phyloP scores from a whole-genome alignment of 1,140 invertebrate genomes.

The Procambarus clarkii region DNA sequence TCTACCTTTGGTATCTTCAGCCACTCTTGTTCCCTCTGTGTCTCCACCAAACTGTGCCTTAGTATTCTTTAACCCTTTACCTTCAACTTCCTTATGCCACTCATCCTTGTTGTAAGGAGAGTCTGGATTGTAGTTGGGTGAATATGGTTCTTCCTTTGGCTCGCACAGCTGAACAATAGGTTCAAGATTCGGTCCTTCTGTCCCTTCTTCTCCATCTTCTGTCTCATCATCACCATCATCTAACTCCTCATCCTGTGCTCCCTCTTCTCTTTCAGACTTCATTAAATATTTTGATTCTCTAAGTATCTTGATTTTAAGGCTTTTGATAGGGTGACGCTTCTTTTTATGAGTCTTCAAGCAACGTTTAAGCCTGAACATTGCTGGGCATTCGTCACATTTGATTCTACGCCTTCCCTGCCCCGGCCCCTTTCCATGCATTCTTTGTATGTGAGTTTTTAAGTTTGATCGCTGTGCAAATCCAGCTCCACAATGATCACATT shows the following conservation, averaged over 20 bases:
- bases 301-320: slow-evolving; percentile 71
- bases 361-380: slow-evolving; percentile 69
- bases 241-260: slow-evolving; percentile 13
- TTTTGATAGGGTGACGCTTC: slow-evolving; percentile 72
- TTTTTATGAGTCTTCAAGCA: slow-evolving; percentile 72
- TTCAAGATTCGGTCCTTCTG: slow-evolving; percentile 50
- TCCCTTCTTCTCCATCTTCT: slow-evolving; percentile 63
- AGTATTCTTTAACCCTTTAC: background rate
- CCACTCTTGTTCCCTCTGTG: background rate
- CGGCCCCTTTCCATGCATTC: slow-evolving; percentile 68
- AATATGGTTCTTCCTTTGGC: slow-evolving; percentile 69
- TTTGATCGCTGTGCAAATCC: slow-evolving; percentile 72
- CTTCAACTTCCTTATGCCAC: slow-evolving; percentile 44
- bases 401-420: slow-evolving; percentile 60
- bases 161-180: slow-evolving; percentile 68
- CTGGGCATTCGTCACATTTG: slow-evolving; percentile 71
- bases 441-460: slow-evolving; percentile 68
- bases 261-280: slow-evolving; percentile 43
- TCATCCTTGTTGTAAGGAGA: slow-evolving; percentile 52
- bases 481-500: slow-evolving; percentile 72
- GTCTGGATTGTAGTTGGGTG: slow-evolving; percentile 43
- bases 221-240: slow-evolving; percentile 23
- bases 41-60: background rate
- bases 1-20: background rate
- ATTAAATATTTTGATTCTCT: slow-evolving; percentile 72